These are phyloP conservation scores for Ochotona curzoniae DNA, from an alignment of 2,113 vertebrate species.

Conservation along the genomic window DNA sequence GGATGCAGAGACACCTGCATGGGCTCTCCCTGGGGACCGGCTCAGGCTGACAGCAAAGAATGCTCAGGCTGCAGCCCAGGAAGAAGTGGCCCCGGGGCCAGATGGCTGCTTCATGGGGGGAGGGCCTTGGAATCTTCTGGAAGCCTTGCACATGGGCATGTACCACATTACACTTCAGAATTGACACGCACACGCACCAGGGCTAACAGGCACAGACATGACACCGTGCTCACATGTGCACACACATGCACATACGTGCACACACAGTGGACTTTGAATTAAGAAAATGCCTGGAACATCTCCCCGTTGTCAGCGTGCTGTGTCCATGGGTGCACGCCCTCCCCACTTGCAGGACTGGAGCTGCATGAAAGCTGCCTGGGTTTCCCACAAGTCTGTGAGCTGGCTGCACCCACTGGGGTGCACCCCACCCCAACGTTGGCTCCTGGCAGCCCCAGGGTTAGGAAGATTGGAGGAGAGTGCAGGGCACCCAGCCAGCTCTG, in stretches of 20 bases:
- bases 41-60: too few relatives aligned
- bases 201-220: too few relatives aligned
- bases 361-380: rapidly evolving
- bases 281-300: neutral
- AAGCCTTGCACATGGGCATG: neutral
- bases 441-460: neutral
- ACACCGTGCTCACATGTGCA: too few relatives aligned
- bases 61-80: neutral
- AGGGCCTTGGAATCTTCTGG: neutral
- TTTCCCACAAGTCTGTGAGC: rapidly evolving
- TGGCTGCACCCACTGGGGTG: rapidly evolving
- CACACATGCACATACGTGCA: too few relatives aligned
- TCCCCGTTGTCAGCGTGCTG: neutral
- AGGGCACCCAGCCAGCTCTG: rapidly evolving
- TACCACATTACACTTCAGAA: too few relatives aligned
- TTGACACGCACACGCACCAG: too few relatives aligned
- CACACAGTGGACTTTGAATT: neutral
- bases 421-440: too few relatives aligned
- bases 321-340: neutral
- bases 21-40: too few relatives aligned
- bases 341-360: rapidly evolving
- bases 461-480: neutral
- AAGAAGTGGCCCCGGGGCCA: neutral
- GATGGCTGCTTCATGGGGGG: neutral
- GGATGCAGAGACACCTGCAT: neutral